Base-by-base conservation (phyloP, 2,797 vertebrate species). In the Enteromius unitaeniatus region DNA sequence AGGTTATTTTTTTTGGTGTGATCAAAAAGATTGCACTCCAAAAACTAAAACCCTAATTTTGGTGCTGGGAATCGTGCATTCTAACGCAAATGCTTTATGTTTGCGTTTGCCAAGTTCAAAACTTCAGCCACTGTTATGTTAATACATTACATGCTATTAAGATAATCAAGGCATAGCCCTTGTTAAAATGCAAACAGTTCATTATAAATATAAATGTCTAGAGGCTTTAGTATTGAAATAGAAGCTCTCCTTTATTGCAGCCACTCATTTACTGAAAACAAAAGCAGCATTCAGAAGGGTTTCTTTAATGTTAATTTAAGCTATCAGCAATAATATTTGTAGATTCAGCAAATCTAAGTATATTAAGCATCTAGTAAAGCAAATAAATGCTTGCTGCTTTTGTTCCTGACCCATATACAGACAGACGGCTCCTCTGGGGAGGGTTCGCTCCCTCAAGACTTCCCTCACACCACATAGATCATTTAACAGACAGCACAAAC, bases 21-120 rank as follows among this genome's bases (percentile, higher is more conserved):
- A 79, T 85, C 68, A 85, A 75, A 87, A 86, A 84, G 73, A 85
- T 83, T 78, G 47, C 49, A 37, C n/a, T 75, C 11, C 28, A 69
- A 78, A 75, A 80, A 83, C 49, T 60, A 73, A 77, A 67, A 69
- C 14, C 31, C 74, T 49, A 23, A 68, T 72, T 42, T 42, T 42
- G 21, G 58, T 72, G 26, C 58, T 70, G 17, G n/a, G 15, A 23
- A 47, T 17, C 47, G 4, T 34, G 78, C 42, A 60, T 80, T 21
- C 19, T n/a, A 81, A 64, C 23, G 34, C 19, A 49, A 37, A 67
- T 28, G 28, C 40, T 42, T 58, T 17, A 45, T 47, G 65, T 45
- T 40, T 69, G 55, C 69, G 1, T 40, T 45, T 72, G 55, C 34
- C 17, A 28, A 51, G 53, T 26, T 70, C 23, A 42, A 77, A 49